Evolutionary conservation across 2,888 invertebrate genomes (phyloP).

Genomic region (Drosophila falleni): DNA sequence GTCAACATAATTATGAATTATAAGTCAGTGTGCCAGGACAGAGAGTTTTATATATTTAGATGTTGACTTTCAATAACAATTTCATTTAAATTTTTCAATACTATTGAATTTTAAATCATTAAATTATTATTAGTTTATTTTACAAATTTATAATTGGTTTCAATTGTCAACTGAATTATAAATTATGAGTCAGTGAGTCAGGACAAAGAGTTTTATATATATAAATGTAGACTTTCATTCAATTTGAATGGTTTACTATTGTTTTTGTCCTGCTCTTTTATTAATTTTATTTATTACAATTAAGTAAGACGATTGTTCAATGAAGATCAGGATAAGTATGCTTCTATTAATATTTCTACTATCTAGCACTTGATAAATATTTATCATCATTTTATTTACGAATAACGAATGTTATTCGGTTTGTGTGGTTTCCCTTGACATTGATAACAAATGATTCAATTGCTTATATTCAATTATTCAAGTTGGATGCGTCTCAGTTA

Average conservation of each 20-base stretch:
- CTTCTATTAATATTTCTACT: not conserved
- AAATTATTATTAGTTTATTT: not conserved
- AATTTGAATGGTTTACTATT: too few species aligned
- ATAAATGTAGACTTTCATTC: too few species aligned
- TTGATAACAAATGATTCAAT: conserved; percentile 8
- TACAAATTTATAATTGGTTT: too few species aligned
- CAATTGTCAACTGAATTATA: too few species aligned
- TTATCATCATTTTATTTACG: not conserved
- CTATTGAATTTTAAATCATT: not conserved
- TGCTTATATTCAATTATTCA: conserved; percentile 23
- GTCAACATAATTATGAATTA: too few species aligned
- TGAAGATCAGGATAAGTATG: not conserved
- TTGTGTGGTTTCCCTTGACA: not conserved
- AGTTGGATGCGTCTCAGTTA: conserved; percentile 99
- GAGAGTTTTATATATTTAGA: too few species aligned
- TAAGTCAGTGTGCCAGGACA: too few species aligned
- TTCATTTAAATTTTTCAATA: not conserved
- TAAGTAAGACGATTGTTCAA: not conserved
- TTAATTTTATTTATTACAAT: not conserved
- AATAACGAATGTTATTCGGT: not conserved
- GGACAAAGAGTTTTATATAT: too few species aligned
- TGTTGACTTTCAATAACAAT: not conserved
- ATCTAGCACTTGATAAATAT: not conserved
- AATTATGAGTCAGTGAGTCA: too few species aligned
- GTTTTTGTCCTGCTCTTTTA: too few species aligned